Conservation (phyloP, 2,797 vertebrate species). For the Pygocentrus nattereri region DNA sequence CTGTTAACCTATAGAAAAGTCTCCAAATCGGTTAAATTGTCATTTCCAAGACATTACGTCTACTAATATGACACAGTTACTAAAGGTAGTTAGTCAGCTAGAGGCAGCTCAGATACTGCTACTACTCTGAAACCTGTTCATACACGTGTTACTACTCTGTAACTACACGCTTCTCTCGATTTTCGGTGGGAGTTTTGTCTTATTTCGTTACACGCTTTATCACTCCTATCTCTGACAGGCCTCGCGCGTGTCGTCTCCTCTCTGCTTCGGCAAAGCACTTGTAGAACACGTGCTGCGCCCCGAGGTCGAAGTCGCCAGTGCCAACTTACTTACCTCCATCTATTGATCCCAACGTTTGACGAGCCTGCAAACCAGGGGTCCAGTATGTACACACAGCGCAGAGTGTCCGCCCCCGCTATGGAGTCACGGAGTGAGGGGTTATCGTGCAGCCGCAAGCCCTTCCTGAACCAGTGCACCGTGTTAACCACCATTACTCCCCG, state of each 20-base stretch:
- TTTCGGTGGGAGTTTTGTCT: too few relatives aligned
- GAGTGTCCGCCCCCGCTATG: slow-evolving; percentile 79
- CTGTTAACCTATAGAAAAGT: neutral
- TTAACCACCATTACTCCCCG: slow-evolving; percentile 80
- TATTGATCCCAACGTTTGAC: slow-evolving; percentile 89
- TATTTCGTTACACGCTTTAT: neutral
- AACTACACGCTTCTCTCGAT: too few relatives aligned
- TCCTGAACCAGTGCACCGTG: slow-evolving; percentile 89
- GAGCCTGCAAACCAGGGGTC: slow-evolving; percentile 91
- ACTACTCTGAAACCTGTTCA: neutral
- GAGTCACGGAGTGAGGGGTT: slow-evolving; percentile 85
- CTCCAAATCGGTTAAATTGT: too few relatives aligned
- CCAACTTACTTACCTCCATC: slow-evolving; percentile 84
- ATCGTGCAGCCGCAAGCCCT: slow-evolving; percentile 88
- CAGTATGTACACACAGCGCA: slow-evolving; percentile 88
- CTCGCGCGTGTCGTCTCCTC: neutral
- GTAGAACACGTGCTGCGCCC: neutral
- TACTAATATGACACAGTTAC: neutral
- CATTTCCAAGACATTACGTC: too few relatives aligned
- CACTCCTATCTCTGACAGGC: neutral
- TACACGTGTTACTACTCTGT: neutral
- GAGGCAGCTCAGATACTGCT: neutral
- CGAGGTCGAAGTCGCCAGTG: neutral
- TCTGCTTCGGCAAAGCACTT: neutral
- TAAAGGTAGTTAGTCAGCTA: neutral